Base-by-base conservation (phyloP, 1,140 invertebrate species). In the Chrysoperla carnea region DNA sequence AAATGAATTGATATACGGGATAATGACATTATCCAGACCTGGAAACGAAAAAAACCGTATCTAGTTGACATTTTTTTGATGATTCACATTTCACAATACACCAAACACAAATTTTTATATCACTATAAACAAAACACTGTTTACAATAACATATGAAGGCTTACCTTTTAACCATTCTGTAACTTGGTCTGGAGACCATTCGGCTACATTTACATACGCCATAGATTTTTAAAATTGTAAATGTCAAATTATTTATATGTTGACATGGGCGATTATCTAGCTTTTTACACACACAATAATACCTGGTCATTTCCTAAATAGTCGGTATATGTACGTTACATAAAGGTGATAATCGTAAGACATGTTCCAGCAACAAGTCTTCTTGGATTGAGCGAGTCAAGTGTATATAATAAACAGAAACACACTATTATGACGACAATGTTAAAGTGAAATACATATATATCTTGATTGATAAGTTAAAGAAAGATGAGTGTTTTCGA, bases 161-260 rank as follows among this genome's bases (percentile, higher is more conserved):
- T 54, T 67, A 81, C 88, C 89, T 79, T 84, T 81, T 45, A 92
- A 64, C 89, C 89, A 94, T 58, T 91, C 86, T 46, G 79, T 85
- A 43, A 92, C 87, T 73, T 92, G 84, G 54, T 89, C 83, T n/a
- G 84, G 78, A 48, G 81, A 81, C 89, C 89, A 94, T 67, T 90
- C 85, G 46, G 76, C 81, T 49, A 92, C 81, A 66, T 90, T 89
- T 52, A 90, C 78, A 63, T 84, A 85, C 59, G 81, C 81, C 82
- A 84, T 85, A 52, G 55, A 47, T 46, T 9, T 23, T 14, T 37
- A 40, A 38, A 27, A 12, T 33, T 33, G 6, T 12, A 11, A 33
- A 33, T 33, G 31, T 33, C 31, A 33, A 33, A 33, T 33, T 33
- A 23, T 23, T 23, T 23, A 23, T 23, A 23, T 23, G 17, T 23